Conservation (phyloP, 2,113 vertebrate species). For the human (Homo sapiens) region GRCh38 chr21:44459501-44460000, state of each 20-base stretch:
- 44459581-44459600: not conserved
- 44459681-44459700: rapidly evolving
- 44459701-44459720: not conserved
- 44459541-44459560: no score
- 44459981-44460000: not conserved
- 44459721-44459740: not conserved
- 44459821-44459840: not conserved
- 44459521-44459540: not conserved
- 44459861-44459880: not conserved
- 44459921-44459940: not conserved
- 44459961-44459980: not conserved
- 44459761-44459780: not conserved
- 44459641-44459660: not conserved
- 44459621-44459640: not conserved
- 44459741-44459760: rapidly evolving
- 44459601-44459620: not conserved
- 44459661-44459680: no score
- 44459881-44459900: not conserved
- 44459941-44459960: not conserved
- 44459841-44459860: not conserved
- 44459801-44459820: not conserved
- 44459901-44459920: not conserved
- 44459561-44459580: not conserved
- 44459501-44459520: not conserved
- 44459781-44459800: not conserved